Evolutionary conservation across 2,888 invertebrate genomes (phyloP), one percentile per base, ranked within the genome.

Genomic region (Drosophila neutralis): DNA sequence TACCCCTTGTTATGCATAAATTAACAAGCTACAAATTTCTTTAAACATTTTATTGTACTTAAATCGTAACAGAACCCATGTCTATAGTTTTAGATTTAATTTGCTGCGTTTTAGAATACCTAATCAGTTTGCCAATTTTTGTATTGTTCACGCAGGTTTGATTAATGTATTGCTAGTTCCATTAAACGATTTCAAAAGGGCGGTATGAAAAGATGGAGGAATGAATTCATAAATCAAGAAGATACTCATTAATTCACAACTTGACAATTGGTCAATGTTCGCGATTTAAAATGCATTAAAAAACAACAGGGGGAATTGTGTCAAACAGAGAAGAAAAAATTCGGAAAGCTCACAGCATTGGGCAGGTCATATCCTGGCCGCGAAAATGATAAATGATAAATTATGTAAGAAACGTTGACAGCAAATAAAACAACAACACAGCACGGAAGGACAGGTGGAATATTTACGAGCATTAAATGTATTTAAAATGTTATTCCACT

Each of bases 191-290:
- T 58, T 51, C 29, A 49, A 62, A 65, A 58, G 36, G 51, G 29
- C 51, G 4, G 11, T 40, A 53, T 31, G 24, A 62, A 29, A 59
- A n/a, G 45, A 10, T 33, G 36, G 63, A 29, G 45, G 62, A 76
- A 57, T 58, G 33, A 49, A 69, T 60, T 78, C 89, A 84, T 84
- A 83, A 84, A 84, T 84, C 84, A 84, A 72, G 48, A 54, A 70
- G 63, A 63, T 58, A 64, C 73, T 89, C 84, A 89, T 84, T 84
- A 87, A 84, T 89, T 84, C 84, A 78, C 57, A 66, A 63, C 79
- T 74, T 84, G 84, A 89, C 89, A 89, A 84, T 89, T 87, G 84
- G 87, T 83, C 84, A 84, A 87, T 84, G 82, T 79, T 78, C 69
- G 65, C 73, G 84, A 87, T 81, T 87, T 89, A 74, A 89, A 89